phyloP scores from a whole-genome alignment of 2,113 vertebrate species.

The Dendrocopos noguchii region DNA sequence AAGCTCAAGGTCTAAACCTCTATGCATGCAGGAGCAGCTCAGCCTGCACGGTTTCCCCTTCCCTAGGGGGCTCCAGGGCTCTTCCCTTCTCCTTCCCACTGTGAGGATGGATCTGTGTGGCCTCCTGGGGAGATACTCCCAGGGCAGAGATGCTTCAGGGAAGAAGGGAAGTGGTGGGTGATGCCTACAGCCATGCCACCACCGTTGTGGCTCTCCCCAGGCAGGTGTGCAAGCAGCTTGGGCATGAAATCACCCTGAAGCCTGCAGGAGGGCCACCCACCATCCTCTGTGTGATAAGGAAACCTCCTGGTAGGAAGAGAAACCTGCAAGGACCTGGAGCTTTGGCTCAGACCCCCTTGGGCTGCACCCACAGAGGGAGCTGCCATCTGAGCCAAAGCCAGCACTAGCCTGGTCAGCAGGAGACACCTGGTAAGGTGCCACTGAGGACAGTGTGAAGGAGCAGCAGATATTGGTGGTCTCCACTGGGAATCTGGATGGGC shows the following conservation, averaged over 20 bases:
- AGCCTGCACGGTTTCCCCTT: not conserved
- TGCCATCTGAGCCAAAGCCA: fast-evolving
- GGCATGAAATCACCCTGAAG: not conserved
- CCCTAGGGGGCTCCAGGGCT: not conserved
- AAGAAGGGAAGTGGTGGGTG: not conserved
- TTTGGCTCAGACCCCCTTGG: not conserved
- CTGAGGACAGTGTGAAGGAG: not conserved
- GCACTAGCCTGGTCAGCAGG: not conserved
- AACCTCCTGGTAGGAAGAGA: not conserved
- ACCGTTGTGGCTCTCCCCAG: not conserved
- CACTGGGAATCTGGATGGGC: not conserved
- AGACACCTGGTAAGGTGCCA: not conserved
- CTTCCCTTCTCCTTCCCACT: not conserved
- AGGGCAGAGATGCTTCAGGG: not conserved
- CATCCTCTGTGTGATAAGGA: not conserved
- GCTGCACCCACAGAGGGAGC: fast-evolving
- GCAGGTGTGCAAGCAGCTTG: not conserved
- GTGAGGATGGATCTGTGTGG: fast-evolving
- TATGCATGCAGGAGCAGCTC: not conserved
- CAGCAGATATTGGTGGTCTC: not conserved
- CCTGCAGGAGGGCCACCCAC: not conserved
- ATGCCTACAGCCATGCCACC: not conserved
- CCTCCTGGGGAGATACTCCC: not conserved
- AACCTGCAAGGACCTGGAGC: not conserved
- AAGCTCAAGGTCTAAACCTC: not conserved